Evolutionary conservation across 2,113 vertebrate genomes (phyloP).

Genomic region (Vombatus ursinus): DNA sequence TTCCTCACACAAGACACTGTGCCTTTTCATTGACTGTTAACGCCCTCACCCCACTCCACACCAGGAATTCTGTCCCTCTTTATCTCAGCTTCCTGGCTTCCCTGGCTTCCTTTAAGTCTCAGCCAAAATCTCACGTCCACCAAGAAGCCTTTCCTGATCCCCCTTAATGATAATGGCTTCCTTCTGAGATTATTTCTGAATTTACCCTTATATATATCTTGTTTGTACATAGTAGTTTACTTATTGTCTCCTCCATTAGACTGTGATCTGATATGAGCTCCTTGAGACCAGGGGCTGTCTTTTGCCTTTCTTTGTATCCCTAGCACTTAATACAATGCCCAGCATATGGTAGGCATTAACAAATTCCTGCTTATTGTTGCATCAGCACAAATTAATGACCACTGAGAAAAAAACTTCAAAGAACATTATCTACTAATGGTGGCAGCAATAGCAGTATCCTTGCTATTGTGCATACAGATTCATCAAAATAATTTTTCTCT

Average conservation of each 20-base stretch:
- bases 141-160: neutral
- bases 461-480: neutral
- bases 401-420: neutral
- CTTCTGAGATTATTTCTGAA: neutral
- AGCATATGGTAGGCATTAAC: neutral
- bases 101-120: neutral
- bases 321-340: neutral
- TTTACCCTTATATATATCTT: neutral
- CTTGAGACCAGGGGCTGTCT: neutral
- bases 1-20: neutral
- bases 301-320: neutral
- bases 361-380: neutral
- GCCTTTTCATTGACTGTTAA: neutral
- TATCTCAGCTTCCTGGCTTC: neutral
- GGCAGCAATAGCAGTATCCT: neutral
- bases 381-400: neutral
- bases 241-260: neutral
- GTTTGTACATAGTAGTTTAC: neutral
- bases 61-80: neutral
- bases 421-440: neutral
- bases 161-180: neutral
- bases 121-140: neutral
- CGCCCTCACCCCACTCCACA: neutral
- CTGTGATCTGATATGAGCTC: neutral
- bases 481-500: neutral